Base-by-base conservation (phyloP, 1,140 invertebrate species). In the Drosophila orosa region DNA sequence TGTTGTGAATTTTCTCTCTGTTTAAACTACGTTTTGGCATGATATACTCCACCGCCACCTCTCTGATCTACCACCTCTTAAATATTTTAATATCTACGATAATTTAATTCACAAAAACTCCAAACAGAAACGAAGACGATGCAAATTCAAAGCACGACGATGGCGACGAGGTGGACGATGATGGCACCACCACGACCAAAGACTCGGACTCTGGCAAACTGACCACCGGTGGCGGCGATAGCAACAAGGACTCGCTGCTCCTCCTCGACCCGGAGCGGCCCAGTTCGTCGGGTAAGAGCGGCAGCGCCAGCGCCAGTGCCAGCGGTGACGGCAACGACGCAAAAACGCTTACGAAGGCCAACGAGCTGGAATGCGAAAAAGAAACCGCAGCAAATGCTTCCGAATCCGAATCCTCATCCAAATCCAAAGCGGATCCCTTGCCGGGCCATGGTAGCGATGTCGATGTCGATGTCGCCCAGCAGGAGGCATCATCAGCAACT, bases 221-320 rank as follows among this genome's bases (percentile, higher is more conserved):
- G 45, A 90, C 85, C 45, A 80, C 85, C 25, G 66, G 44, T 25
- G 44, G 80, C 17, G 86, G 86, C 65, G 87, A 92, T 12, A 35
- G 50, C 48, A 90, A 86, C 54, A 91, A 91, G 89, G 90, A 91
- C 47, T 89, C 80, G 60, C 85, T 91, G 62, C 87, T 91, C 45
- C 87, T 91, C 47, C 87, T 91, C 40, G 91, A 87, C 89, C 83
- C 80, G 58, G 91, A 92, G 77, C 86, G 91, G 69, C 91, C 91
- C 59, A 92, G 91, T 91, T 92, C 91, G 86, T 92, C 91, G 82
- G 91, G 91, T 92, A 92, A 91, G 90, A 89, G 68, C 74, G 92
- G 72, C 92, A 93, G 44, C 83, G 42, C 42, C 42, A 44, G 19
- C 42, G 3, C 13, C 42, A 44, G 19, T 19, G 3, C 13, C 42